Conservation (phyloP, 2,113 vertebrate species). For the sheep (Ovis aries) region DNA sequence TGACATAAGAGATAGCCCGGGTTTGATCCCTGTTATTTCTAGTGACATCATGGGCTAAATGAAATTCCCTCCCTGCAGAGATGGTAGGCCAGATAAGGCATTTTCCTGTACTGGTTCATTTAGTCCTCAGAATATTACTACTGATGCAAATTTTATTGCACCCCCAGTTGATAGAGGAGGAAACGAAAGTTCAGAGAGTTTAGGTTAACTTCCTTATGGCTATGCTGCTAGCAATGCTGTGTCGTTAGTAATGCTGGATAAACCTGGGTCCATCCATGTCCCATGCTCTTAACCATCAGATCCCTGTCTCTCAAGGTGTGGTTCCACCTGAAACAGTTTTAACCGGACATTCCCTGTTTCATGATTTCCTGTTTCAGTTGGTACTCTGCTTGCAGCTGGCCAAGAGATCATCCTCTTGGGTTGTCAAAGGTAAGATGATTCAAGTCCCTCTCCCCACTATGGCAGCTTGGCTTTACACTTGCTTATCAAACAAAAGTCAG, state of each 20-base stretch:
- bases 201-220: background rate
- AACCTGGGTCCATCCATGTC: background rate
- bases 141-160: background rate
- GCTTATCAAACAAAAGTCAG: background rate
- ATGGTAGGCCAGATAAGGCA: background rate
- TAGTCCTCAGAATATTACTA: background rate
- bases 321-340: background rate
- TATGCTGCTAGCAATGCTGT: background rate
- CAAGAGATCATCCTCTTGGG: background rate
- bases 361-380: background rate
- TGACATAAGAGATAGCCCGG: background rate
- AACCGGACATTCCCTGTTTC: background rate
- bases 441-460: background rate
- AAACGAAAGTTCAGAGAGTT: background rate
- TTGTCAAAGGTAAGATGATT: background rate
- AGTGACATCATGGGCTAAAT: background rate
- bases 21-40: background rate
- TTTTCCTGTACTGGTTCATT: background rate
- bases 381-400: background rate
- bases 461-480: background rate
- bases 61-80: background rate
- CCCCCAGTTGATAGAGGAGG: background rate
- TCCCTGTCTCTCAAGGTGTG: background rate
- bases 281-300: background rate
- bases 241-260: background rate